Evolutionary conservation across 2,113 vertebrate genomes (phyloP).

Genomic region (Alethe castanea): DNA sequence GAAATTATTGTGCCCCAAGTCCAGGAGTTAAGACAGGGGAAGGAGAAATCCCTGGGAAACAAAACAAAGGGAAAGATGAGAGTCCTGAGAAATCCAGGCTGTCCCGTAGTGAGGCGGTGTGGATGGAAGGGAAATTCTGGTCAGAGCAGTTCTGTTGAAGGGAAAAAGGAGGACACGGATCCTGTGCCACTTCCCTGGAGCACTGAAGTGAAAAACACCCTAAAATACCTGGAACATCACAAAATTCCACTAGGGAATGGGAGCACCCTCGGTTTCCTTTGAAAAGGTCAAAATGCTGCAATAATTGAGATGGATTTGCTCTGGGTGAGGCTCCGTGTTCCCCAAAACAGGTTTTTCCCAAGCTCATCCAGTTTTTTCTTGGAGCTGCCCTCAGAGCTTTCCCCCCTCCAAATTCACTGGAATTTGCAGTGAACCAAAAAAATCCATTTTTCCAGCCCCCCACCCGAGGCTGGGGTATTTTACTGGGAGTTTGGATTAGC

Average conservation of each 20-base stretch:
- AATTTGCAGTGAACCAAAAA: background rate
- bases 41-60: conserved; percentile 35
- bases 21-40: background rate
- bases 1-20: background rate
- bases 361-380: background rate
- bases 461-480: background rate
- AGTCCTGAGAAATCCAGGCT: conserved; percentile 18
- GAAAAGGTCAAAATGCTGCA: background rate
- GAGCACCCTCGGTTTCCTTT: background rate
- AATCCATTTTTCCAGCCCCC: background rate
- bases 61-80: conserved; percentile 45
- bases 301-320: background rate
- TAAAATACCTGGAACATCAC: background rate
- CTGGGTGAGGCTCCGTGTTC: background rate
- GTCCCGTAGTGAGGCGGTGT: background rate
- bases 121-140: background rate
- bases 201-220: background rate
- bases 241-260: background rate
- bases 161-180: background rate
- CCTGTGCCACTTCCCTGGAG: accelerated
- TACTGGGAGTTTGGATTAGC: background rate
- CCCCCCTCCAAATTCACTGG: background rate
- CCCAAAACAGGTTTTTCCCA: background rate
- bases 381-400: background rate
- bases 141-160: background rate